Percentiles rank a stretch among this genome's conserved stretches.
Evolutionary conservation across 2,797 vertebrate genomes (phyloP).

Genomic region (Erethizon dorsatum): DNA sequence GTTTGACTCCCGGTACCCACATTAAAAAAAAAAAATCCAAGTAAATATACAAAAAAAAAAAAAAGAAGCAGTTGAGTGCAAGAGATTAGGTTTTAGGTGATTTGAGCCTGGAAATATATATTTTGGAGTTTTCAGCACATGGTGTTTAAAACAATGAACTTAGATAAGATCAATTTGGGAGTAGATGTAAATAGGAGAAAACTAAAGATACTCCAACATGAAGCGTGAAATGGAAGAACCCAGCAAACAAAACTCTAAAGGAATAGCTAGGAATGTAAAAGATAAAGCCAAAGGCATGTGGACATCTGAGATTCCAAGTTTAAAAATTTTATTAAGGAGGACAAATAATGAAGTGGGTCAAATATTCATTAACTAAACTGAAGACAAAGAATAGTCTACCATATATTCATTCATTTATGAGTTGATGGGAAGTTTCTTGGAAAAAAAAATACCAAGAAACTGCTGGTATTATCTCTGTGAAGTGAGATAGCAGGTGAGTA

Average conservation of each 20-base stretch:
- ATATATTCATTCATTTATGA: background rate
- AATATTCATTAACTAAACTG: background rate
- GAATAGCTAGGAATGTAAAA: background rate
- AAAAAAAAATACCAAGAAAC: background rate
- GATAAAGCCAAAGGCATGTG: background rate
- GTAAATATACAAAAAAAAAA: background rate
- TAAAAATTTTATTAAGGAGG: conserved; percentile 9
- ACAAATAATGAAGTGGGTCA: background rate
- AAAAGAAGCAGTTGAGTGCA: conserved; percentile 51
- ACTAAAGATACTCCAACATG: conserved; percentile 56
- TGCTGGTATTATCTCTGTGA: background rate
- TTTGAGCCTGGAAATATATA: conserved; percentile 50
- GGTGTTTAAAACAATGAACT: conserved; percentile 76
- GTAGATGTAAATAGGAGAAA: conserved; percentile 36
- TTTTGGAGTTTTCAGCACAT: conserved; percentile 75
- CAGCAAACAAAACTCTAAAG: conserved; percentile 49
- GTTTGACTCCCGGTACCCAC: too few relatives aligned
- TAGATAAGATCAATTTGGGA: conserved; percentile 60
- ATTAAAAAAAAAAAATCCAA: too few relatives aligned
- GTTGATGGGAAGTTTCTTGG: background rate
- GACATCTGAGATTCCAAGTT: background rate
- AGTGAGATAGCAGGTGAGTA: background rate
- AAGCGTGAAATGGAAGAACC: background rate
- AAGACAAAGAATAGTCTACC: background rate
- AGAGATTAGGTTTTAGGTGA: conserved; percentile 52